Conservation (phyloP, 2,797 vertebrate species). For the Malurus leucopterus region DNA sequence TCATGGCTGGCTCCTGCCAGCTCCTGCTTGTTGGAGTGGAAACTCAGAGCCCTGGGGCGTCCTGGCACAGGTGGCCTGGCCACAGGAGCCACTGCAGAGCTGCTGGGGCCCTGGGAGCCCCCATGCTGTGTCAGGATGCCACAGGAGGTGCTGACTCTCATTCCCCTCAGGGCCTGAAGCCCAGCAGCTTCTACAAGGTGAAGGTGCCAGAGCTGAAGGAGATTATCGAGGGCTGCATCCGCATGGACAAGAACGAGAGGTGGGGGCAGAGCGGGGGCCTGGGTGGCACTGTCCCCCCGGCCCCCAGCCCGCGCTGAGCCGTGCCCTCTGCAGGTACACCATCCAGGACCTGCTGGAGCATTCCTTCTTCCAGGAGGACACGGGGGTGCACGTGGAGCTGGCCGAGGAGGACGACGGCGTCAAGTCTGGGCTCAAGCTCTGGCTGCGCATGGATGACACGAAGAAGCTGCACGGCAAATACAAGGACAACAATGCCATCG, state of each 20-base stretch:
- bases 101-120: neutral
- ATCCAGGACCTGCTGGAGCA: slow-evolving; percentile 95
- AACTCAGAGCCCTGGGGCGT: neutral
- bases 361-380: slow-evolving; percentile 95
- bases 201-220: slow-evolving; percentile 95
- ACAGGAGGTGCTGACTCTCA: neutral
- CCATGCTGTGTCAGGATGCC: rapidly evolving
- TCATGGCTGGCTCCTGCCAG: rapidly evolving
- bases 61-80: neutral
- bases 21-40: neutral
- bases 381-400: slow-evolving; percentile 91
- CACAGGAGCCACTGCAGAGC: neutral
- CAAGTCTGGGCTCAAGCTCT: slow-evolving; percentile 92
- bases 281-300: neutral
- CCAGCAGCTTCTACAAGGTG: slow-evolving; percentile 96
- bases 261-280: neutral
- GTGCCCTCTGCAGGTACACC: slow-evolving; percentile 79
- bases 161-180: slow-evolving; percentile 86
- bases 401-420: slow-evolving; percentile 91
- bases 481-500: slow-evolving; percentile 97
- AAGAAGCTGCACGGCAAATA: slow-evolving; percentile 93
- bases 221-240: slow-evolving; percentile 97
- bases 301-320: rapidly evolving
- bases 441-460: slow-evolving; percentile 93
- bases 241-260: slow-evolving; percentile 93